Evolutionary conservation across 2,113 vertebrate genomes (phyloP).

Genomic region (Gobiocypris rarus): DNA sequence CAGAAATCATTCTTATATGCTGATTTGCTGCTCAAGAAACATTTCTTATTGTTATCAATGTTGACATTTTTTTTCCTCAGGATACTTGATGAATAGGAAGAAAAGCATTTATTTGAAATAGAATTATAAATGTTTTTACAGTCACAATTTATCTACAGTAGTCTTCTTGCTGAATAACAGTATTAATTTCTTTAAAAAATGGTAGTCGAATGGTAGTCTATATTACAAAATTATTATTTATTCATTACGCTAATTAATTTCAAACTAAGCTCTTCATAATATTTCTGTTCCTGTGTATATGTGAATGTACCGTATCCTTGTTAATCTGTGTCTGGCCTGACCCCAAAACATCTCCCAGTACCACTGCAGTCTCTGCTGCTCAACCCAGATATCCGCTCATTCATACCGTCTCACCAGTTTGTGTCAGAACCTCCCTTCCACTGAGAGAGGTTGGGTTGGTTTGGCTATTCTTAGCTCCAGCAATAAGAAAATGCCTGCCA

Average conservation of each 20-base stretch:
- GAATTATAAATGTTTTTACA: background rate
- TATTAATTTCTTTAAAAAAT: background rate
- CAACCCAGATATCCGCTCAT: slow-evolving; percentile 4
- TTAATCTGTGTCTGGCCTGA: slow-evolving; percentile 4
- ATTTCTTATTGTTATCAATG: background rate
- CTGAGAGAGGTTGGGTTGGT: slow-evolving; percentile 41
- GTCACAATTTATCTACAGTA: background rate
- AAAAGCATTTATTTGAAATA: background rate
- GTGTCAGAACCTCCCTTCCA: slow-evolving; percentile 16
- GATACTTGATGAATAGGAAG: background rate
- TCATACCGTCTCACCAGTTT: slow-evolving; percentile 11
- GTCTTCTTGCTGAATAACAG: background rate
- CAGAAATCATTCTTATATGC: background rate
- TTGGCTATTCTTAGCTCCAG: slow-evolving; percentile 63
- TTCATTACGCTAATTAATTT: background rate
- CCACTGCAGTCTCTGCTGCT: slow-evolving; percentile 18
- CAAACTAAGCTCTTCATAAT: background rate
- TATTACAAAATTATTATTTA: background rate
- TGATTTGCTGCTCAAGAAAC: background rate
- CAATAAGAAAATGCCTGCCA: slow-evolving; percentile 36
- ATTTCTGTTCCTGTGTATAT: background rate
- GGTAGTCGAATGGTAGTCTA: background rate
- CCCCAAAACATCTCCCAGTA: background rate
- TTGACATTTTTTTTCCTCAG: background rate
- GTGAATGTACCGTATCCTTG: background rate